Evolutionary conservation across 2,888 invertebrate genomes (phyloP), one percentile per base, ranked within the genome.

Genomic region (Abrostola tripartita): DNA sequence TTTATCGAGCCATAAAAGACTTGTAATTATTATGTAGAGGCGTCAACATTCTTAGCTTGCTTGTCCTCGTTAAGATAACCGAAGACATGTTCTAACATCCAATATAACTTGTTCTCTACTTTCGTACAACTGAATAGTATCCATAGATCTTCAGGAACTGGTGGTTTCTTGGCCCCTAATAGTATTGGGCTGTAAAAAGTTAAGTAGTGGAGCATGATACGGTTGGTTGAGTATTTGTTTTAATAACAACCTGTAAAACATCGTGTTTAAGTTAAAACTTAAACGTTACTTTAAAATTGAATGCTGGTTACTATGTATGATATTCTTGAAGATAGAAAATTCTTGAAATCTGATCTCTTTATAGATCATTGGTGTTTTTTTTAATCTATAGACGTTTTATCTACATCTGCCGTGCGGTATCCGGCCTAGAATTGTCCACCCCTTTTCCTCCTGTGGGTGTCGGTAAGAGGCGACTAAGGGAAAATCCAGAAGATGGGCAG

Each of bases 31-130:
- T 77, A 69, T 69, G 71, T 65, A 60, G 57, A 76, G 75, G 80
- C 78, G 83, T 81, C 80, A 82, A 81, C 72, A 72, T 73, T 76
- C 78, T 64, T 74, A 41, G 60, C 74, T 71, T 71, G 68, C 61
- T 72, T 65, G 73, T 74, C 40, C 67, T 79, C 77, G 51, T 84
- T 83, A 77, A 84, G 82, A 84, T 84, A 82, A 80, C 54, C 6
- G 6, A 8, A 51, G 11, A 56, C 65, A 57, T 60, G 47, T 36
- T 52, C 38, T 53, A 41, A 24, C 10, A 44, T 52, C 71, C 65
- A 69, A n/a, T 47, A 42, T 5, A 37, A 52, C 38, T 64, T 62
- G 76, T 69, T 6, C 76, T 14, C 6, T 65, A 8, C 2, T 9
- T 57, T 10, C 12, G 0, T 37, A 42, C 0, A 44, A 11, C 11